Base-by-base conservation (phyloP, 1,140 invertebrate species). In the Scaptomyza montana region DNA sequence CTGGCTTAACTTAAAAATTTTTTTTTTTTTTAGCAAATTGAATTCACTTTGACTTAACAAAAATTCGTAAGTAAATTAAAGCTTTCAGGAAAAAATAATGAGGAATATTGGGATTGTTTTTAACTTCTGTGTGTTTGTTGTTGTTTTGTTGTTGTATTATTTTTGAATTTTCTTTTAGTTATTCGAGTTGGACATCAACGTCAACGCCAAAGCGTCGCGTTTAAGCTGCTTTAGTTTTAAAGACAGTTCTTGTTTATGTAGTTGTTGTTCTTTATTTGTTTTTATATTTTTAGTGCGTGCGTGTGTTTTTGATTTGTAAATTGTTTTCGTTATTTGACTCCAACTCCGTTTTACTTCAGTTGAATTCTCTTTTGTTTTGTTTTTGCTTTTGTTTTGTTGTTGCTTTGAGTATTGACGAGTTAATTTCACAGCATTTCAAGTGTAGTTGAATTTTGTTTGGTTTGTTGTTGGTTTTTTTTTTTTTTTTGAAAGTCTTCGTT, bases 1-100 rank as follows among this genome's bases (percentile, higher is more conserved):
- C 85, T 69, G 66, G 75, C 85, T 89, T 87, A 78, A 78, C 68
- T 82, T 25, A 25, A 25, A 25, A 3, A 1, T 25, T 25, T 72
- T 69, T 9, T 9, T 36, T 76, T 82, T 71, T 73, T 70, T 64
- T 78, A 89, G 78, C 72, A 87, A 87, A 87, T 87, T 87, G 53
- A 76, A 87, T 87, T 82, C 78, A 87, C 82, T 86, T 89, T 87
- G 82, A 87, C 82, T 87, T 89, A 87, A 76, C 78, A 87, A 79
- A 90, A 89, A 89, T 89, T 89, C 86, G 86, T 85, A 89, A 85
- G 72, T 85, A 89, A 89, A 89, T 89, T 89, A 89, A 89, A 89
- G 85, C 85, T 89, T 82, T 89, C 77, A 85, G 77, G 82, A 79
- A 89, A 86, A 84, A 78, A 89, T 33, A 33, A 84, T 89, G 80